Base-by-base conservation (phyloP, 2,888 invertebrate genomes). In the Caenorhabditis japonica region DNA sequence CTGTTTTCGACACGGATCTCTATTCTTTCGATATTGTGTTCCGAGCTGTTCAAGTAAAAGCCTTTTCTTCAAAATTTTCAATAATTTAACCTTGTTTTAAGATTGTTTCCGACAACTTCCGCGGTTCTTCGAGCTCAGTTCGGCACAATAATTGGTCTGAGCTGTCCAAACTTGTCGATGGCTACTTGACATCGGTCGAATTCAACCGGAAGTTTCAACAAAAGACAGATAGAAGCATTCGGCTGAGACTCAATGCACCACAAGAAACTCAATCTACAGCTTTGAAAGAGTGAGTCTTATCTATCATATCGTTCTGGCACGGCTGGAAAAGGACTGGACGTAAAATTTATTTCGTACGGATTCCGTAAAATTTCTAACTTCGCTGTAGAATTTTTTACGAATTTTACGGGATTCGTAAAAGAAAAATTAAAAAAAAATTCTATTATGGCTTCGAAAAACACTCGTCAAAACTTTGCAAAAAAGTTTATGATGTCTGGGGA, bases 11-110 rank as follows among this genome's bases (percentile, higher is more conserved):
- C 52, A 81, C 79, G 5, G 85, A 85, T 46, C 47, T 64, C 19
- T 80, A 82, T 33, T 72, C 84, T 1, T 85, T 84, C 56, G 84
- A 83, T 23, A 77, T 84, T 23, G 84, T 85, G 3, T 56, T 66
- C 25, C 68, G 85, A n/a, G 84, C 85, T 2, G 70, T 84, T 21
- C 83, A 81, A 69, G 83, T 82, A 10, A n/a, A 12, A 41, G 15
- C 5, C 49, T 15, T 2, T n/a, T 5, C 1, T 5, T 30, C 15
- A 43, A n/a, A 33, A 44, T 39, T 8, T 13, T 1, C n/a, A 4
- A 3, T 10, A 46, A 25, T 46, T 25, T 25, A 1, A 17, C 13
- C 12, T 12, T 34, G 2, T 12, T n/a, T 43, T 51, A 55, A 64
- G 77, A 83, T 74, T 64, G 82, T 82, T 21, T 52, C 61, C 1